Evolutionary conservation across 2,888 invertebrate genomes (phyloP).

Genomic region (Ligdia adustata): DNA sequence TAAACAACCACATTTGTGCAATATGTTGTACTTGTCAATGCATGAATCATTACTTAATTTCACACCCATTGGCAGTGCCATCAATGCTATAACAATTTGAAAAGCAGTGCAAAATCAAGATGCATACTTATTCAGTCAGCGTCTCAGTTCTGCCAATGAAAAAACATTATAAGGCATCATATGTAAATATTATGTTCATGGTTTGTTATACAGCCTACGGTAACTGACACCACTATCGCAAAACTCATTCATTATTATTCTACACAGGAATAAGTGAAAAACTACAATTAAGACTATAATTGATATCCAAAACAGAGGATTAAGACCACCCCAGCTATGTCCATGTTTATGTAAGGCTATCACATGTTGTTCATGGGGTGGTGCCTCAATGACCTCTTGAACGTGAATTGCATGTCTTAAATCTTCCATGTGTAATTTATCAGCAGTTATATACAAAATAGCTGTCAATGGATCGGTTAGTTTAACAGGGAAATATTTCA

Average conservation of each 20-base stretch:
- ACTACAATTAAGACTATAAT: conserved; percentile 94
- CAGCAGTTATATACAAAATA: conserved; percentile 95
- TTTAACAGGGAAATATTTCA: conserved; percentile 93
- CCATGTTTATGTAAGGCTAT: conserved; percentile 96
- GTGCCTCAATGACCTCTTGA: conserved; percentile 92
- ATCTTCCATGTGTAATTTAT: conserved; percentile 95
- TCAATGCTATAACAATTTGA: background rate
- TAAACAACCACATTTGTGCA: background rate
- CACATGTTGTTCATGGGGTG: conserved; percentile 95
- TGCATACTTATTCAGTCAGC: conserved; percentile 47
- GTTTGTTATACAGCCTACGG: conserved; percentile 88
- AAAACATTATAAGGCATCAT: conserved; percentile 46
- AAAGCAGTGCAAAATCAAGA: conserved; percentile 15
- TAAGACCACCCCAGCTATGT: conserved; percentile 94
- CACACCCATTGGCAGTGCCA: conserved; percentile 2
- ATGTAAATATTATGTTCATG: conserved; percentile 63
- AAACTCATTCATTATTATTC: conserved; percentile 95
- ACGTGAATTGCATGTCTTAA: conserved; percentile 96
- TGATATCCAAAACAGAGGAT: conserved; percentile 96
- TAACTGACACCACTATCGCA: conserved; percentile 89
- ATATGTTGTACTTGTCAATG: background rate
- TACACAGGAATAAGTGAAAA: conserved; percentile 96
- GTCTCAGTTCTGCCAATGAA: conserved; percentile 34
- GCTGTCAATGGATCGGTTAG: conserved; percentile 95
- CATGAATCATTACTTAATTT: background rate